Evolutionary conservation across 2,797 vertebrate genomes (phyloP).

Genomic region (Discoglossus pictus): DNA sequence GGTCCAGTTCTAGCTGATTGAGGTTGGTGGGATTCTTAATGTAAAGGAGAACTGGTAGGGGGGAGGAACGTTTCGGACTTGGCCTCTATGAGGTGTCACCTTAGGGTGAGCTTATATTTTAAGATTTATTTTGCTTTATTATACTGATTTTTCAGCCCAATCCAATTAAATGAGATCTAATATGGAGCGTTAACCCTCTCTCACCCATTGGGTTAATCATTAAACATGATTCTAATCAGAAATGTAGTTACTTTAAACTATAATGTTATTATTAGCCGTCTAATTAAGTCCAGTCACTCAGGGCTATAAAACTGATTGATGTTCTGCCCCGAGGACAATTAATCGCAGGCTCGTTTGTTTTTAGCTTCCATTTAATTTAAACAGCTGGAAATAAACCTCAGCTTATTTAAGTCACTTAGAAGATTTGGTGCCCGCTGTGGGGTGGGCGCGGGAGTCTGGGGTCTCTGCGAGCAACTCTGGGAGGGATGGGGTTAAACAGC

Average conservation of each 20-base stretch:
- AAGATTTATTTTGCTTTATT: too few relatives aligned
- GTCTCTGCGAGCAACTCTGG: neutral
- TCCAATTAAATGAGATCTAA: conserved; percentile 14
- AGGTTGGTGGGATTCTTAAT: too few relatives aligned
- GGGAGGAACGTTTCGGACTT: too few relatives aligned
- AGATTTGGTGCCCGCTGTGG: neutral
- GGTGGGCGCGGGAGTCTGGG: neutral
- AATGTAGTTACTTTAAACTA: neutral
- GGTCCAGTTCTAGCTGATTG: too few relatives aligned
- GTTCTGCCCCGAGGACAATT: conserved; percentile 2
- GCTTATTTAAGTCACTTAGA: conserved; percentile 15
- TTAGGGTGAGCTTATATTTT: too few relatives aligned
- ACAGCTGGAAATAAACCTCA: conserved; percentile 37
- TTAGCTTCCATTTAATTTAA: conserved; percentile 28
- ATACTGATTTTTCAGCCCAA: too few relatives aligned
- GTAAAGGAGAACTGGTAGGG: too few relatives aligned
- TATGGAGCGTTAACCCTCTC: conserved; percentile 30
- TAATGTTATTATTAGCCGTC: conserved; percentile 30
- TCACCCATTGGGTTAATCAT: conserved; percentile 7
- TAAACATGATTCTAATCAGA: conserved; percentile 9
- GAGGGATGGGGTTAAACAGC: conserved; percentile 11
- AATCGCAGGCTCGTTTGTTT: conserved; percentile 30
- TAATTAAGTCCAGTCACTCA: conserved; percentile 23
- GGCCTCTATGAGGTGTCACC: too few relatives aligned
- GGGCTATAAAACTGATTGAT: conserved; percentile 21